Evolutionary conservation across 2,797 vertebrate genomes (phyloP), one percentile per base, ranked within the genome.

Genomic region (Pangasius sanitwongsei): DNA sequence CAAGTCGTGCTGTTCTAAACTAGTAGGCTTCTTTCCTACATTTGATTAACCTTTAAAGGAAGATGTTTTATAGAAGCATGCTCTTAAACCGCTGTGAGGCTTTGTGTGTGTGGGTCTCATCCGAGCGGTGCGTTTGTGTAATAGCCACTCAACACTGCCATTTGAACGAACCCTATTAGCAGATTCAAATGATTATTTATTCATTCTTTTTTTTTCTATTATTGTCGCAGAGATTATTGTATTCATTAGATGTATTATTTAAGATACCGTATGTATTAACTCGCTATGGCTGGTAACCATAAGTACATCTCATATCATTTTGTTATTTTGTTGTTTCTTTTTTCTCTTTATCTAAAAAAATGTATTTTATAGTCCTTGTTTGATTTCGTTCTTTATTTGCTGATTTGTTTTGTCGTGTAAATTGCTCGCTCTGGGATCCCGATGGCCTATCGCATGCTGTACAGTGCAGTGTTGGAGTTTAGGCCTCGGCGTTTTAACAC

Each of bases 231-330:
- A 97, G 96, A 94, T 94, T 91, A 93, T 95, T 97, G 94, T 94
- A 96, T 97, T 96, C 96, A 94, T 95, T 97, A 96, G 95, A 96
- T 97, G 97, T 95, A 95, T 97, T 97, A 97, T 98, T 98, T 98
- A 97, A 97, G 97, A 97, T 97, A 97, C 97, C 96, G 94, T 96
- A 95, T 97, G 95, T 98, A 96, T 97, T 97, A 97, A 97, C 96
- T 96, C 95, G 97, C 97, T 98, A 96, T 98, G 98, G 98, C 98
- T 98, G 98, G 98, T 97, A 97, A 97, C 98, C 98, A 98, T 99
- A 96, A 94, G 92, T 95, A 95, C 95, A 96, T 96, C 96, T 96
- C 95, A 96, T 94, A 95, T 95, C 86, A 86, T 90, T 88, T 91
- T 91, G 50, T 90, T 86, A 25, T 77, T 86, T 96, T 95, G 95